phyloP scores from a whole-genome alignment of 37 sponge, comb jelly and placozoan genomes.

The Crambe crambe region DNA sequence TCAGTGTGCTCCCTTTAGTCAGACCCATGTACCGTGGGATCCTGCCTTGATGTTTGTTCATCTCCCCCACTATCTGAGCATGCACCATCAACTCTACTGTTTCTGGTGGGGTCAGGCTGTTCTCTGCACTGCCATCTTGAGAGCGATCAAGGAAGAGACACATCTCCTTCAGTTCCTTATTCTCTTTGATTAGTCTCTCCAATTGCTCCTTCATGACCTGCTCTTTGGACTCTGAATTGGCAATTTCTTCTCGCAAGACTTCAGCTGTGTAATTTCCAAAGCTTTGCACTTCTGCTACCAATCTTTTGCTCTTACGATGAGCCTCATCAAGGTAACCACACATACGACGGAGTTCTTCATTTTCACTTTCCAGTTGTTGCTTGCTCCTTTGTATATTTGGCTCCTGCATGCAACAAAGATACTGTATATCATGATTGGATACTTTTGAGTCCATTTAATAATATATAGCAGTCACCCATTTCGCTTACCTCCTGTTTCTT shows the following conservation, averaged over 20 bases:
- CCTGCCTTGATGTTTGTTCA: constrained; percentile 16
- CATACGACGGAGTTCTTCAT: constrained; percentile 25
- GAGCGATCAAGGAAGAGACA: constrained; percentile 54
- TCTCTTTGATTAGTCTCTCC: constrained; percentile 24
- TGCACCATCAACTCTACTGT: neutral
- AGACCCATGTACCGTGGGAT: constrained; percentile 1
- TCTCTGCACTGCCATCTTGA: neutral
- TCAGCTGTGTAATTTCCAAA: constrained; percentile 56
- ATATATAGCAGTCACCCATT: no score
- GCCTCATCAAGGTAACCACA: constrained; percentile 41
- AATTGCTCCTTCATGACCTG: constrained; percentile 32
- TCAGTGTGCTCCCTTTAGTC: constrained; percentile 17
- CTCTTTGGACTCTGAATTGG: constrained; percentile 24
- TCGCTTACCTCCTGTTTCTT: neutral
- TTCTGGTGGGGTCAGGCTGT: neutral
- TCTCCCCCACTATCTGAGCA: constrained; percentile 3
- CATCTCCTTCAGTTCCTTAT: constrained; percentile 51
- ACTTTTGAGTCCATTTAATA: no score
- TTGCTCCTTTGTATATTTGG: neutral
- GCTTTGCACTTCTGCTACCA: constrained; percentile 49
- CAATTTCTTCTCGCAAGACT: constrained; percentile 37
- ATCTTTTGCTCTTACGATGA: constrained; percentile 1
- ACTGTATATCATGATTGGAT: neutral
- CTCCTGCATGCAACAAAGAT: neutral
- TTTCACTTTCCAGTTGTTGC: constrained; percentile 16